Percentiles rank a stretch among this genome's conserved stretches.
Evolutionary conservation across 2,888 invertebrate species (phyloP).

Genomic region (Ametastegia equiseti): DNA sequence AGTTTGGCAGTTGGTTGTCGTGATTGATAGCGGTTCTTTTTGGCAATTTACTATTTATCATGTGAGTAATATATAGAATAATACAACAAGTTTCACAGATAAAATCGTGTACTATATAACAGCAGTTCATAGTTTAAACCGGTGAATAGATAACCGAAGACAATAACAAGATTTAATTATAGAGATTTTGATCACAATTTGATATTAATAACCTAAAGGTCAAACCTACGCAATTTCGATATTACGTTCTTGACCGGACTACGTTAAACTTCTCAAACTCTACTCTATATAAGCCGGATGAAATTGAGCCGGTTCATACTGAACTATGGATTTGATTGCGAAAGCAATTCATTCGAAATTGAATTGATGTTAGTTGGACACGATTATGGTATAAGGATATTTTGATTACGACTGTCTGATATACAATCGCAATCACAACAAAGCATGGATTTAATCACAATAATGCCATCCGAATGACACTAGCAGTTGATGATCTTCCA

Average conservation of each 20-base stretch:
- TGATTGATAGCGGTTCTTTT: slow-evolving; percentile 20
- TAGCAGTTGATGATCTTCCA: background rate
- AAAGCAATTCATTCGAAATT: background rate
- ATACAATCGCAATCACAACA: background rate
- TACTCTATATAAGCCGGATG: background rate
- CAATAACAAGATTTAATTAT: background rate
- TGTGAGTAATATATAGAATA: slow-evolving; percentile 18
- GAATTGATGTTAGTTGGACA: background rate
- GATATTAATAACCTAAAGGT: background rate
- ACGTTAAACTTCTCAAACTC: background rate
- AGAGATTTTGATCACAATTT: background rate
- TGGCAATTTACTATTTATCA: slow-evolving; percentile 3
- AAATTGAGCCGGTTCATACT: background rate
- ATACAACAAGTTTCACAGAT: background rate
- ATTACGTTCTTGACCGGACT: background rate
- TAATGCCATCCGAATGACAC: background rate
- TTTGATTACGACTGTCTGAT: background rate
- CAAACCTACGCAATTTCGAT: background rate
- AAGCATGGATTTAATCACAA: background rate
- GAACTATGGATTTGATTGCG: too few relatives aligned
- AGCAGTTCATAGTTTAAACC: background rate
- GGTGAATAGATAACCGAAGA: background rate
- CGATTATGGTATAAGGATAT: background rate
- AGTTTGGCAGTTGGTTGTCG: slow-evolving; percentile 25
- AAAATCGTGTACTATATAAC: background rate